These are phyloP conservation scores for Euwallacea similis DNA, from an alignment of 1,140 invertebrate species.

Conservation along the genomic window DNA sequence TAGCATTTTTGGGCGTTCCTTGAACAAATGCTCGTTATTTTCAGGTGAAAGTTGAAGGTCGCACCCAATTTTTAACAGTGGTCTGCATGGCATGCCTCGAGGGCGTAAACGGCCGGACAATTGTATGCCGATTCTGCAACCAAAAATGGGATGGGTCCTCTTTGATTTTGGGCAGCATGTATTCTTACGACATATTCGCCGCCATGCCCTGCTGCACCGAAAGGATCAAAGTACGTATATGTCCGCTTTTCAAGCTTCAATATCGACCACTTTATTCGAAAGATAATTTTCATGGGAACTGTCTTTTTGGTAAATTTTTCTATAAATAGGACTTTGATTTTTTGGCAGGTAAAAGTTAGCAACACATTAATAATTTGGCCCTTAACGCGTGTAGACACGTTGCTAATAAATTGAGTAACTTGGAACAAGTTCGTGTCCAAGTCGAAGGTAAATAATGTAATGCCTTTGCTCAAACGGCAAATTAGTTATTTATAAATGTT, in stretches of 20 bases:
- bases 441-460: conserved; percentile 12
- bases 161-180: conserved; percentile 94
- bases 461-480: not conserved
- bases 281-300: not conserved
- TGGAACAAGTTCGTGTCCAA: conserved; percentile 6
- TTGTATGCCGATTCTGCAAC: conserved; percentile 80
- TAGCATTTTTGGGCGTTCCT: not conserved
- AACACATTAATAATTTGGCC: no score
- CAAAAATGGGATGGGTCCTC: conserved; percentile 90
- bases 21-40: conserved; percentile 39
- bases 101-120: conserved; percentile 71
- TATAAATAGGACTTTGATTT: no score
- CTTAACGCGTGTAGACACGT: not conserved
- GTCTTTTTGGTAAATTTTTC: no score
- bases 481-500: conserved; percentile 24
- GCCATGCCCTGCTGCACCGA: conserved; percentile 94
- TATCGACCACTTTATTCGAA: conserved; percentile 24
- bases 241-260: not conserved
- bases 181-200: conserved; percentile 97
- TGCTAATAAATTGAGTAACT: conserved; percentile 5
- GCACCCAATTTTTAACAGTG: conserved; percentile 87
- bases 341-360: no score
- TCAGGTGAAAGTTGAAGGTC: conserved; percentile 85
- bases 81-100: conserved; percentile 93
- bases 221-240: conserved; percentile 75